Percentiles rank a stretch among this genome's conserved stretches.
phyloP scores from a whole-genome alignment of 2,113 vertebrate species.

The Ochotona curzoniae region DNA sequence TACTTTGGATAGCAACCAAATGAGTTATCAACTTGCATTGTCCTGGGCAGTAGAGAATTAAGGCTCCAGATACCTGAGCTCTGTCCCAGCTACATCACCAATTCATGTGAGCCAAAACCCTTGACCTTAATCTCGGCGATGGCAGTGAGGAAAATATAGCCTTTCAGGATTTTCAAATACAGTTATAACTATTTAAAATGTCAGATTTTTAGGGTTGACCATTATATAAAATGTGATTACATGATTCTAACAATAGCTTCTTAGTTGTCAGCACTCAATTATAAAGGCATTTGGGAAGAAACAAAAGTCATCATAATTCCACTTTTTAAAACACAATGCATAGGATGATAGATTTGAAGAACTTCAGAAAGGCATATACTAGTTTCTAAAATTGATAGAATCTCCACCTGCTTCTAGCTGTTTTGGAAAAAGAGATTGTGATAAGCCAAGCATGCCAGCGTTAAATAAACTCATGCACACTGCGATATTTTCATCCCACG shows the following conservation, averaged over 20 bases:
- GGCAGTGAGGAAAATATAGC: conserved; percentile 32
- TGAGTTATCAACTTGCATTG: neutral
- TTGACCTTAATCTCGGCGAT: conserved; percentile 20
- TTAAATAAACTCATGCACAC: conserved; percentile 57
- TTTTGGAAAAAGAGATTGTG: neutral
- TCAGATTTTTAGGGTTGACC: neutral
- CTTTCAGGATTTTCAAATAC: conserved; percentile 20
- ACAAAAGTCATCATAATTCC: neutral
- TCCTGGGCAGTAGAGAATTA: neutral
- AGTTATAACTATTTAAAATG: neutral
- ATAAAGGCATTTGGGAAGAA: neutral
- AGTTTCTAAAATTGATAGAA: neutral
- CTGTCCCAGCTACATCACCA: conserved; percentile 17
- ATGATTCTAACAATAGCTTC: neutral
- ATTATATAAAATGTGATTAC: neutral
- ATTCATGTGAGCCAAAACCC: conserved; percentile 15
- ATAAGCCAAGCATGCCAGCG: neutral
- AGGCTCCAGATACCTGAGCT: neutral
- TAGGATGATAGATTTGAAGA: neutral
- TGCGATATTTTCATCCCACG: conserved; percentile 29
- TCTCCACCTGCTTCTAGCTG: neutral
- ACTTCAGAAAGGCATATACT: neutral
- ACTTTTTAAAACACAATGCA: conserved; percentile 12
- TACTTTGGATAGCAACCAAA: neutral
- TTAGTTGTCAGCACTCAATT: neutral